Evolutionary conservation across 2,797 vertebrate genomes (phyloP).

Genomic region (Ispidina picta): DNA sequence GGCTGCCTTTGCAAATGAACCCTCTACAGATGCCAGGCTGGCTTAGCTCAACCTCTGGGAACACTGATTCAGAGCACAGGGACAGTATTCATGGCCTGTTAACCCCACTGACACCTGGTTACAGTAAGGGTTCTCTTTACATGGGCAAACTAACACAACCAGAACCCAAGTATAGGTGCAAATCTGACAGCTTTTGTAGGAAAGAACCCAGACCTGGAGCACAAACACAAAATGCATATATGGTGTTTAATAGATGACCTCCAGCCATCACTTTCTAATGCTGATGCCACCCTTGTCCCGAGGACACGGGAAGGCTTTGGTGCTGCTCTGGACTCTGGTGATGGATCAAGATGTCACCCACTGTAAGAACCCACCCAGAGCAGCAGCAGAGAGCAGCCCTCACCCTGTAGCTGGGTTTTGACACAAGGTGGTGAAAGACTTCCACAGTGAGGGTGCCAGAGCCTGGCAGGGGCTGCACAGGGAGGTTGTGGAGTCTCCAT

Average conservation of each 20-base stretch:
- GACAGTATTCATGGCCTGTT: background rate
- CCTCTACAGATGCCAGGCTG: background rate
- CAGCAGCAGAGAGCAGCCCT: background rate
- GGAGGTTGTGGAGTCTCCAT: no score
- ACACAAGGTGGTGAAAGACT: background rate
- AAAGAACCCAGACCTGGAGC: background rate
- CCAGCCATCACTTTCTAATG: background rate
- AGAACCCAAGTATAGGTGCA: background rate
- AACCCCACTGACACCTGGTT: background rate
- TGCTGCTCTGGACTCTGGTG: background rate
- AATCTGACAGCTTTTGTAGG: background rate
- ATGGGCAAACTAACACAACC: background rate
- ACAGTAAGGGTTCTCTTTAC: background rate
- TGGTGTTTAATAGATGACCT: background rate
- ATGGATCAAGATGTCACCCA: no score
- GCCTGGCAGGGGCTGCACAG: no score
- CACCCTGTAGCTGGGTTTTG: background rate
- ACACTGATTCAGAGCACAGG: background rate
- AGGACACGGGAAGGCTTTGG: background rate
- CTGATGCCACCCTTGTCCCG: background rate
- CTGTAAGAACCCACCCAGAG: background rate
- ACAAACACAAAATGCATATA: background rate
- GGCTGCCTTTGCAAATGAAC: background rate
- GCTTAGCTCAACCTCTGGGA: background rate
- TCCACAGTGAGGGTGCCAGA: no score